Evolutionary conservation across 2,797 vertebrate genomes (phyloP), one percentile per base, ranked within the genome.

Genomic region (Linurgus olivaceus): DNA sequence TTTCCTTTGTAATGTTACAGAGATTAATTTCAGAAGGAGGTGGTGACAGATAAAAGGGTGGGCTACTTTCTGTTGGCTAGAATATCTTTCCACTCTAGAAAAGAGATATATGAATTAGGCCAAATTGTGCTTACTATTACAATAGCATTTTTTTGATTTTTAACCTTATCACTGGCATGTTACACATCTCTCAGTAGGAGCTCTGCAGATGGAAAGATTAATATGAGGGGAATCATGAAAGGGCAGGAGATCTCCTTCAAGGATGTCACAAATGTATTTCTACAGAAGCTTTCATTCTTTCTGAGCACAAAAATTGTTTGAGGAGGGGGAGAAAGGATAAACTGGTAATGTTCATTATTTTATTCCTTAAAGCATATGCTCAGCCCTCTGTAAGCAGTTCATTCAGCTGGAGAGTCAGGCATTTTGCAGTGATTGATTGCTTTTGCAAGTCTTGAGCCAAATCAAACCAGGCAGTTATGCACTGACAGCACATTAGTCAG

Each of bases 301-400:
- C 16, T 72, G 16, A 15, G 23, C 21, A 37, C 10, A 55, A 73
- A 38, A 29, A 7, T 15, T 73, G 10, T 45, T 58, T 48, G 38
- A 18, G 23, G 28, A 28, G 26, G 2, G 6, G 9, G 8, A 78
- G 20, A 47, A 66, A 40, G 29, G 9, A 83, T 35, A 48, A 78
- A 10, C 18, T 62, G 20, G 26, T 80, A 55, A 13, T 0, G 1
- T 26, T 55, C 1, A 2, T 45, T 13, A 17, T 15, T 37, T 67
- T 74, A 51, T 66, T 78, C 76, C 61, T 86, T 28, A 54, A 44
- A 87, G 31, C 17, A 17, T 55, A 19, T 44, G 71, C 44, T 86
- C 24, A 70, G 51, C 35, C 15, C 68, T 88, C 38, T 72, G 42
- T 61, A 42, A 91, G 47, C 61, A 75, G 38, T 9, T 35, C 47